A percentile compares a stretch with the other conserved stretches of the same genome.
Conservation (phyloP, 1,140 invertebrate species). For the Drosophila kepulauana region DNA sequence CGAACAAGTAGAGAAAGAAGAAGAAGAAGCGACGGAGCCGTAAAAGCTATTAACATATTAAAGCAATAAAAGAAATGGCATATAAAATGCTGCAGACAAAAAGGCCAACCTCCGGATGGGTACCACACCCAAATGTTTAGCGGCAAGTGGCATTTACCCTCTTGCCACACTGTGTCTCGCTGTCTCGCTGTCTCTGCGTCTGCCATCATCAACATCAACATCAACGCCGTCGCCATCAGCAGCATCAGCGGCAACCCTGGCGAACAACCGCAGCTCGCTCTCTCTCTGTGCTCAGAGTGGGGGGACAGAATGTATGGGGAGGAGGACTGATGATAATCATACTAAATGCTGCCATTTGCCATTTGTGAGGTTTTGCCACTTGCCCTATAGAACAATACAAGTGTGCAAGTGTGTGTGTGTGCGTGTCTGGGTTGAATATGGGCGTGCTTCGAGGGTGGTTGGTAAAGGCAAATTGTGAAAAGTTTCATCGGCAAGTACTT, state of each 20-base stretch:
- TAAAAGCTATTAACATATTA: slow-evolving; percentile 83
- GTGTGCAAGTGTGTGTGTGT: slow-evolving; percentile 19
- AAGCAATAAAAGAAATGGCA: slow-evolving; percentile 84
- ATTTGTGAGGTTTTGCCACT: slow-evolving; percentile 85
- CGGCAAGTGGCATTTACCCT: slow-evolving; percentile 75
- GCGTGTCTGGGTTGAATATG: slow-evolving; percentile 32
- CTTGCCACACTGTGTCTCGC: slow-evolving; percentile 29
- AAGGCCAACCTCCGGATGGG: slow-evolving; percentile 37
- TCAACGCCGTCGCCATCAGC: slow-evolving; percentile 53
- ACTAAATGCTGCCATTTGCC: slow-evolving; percentile 85
- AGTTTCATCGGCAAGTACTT: slow-evolving; percentile 75
- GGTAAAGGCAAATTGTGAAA: slow-evolving; percentile 75
- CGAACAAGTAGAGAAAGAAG: neutral
- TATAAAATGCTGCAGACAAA: slow-evolving; percentile 72
- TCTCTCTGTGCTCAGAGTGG: neutral
- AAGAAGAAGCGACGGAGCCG: slow-evolving; percentile 19
- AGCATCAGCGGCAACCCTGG: slow-evolving; percentile 8
- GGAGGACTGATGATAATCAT: slow-evolving; percentile 72
- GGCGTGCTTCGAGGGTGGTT: slow-evolving; percentile 58
- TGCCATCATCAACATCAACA: slow-evolving; percentile 43
- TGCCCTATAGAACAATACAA: slow-evolving; percentile 64
- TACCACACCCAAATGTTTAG: slow-evolving; percentile 76
- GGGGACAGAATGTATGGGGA: too few relatives aligned
- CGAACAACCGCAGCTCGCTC: slow-evolving; percentile 7
- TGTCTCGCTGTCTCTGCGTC: slow-evolving; percentile 27